Evolutionary conservation across 1,140 invertebrate genomes (phyloP).

Genomic region (Drosophila funebris): DNA sequence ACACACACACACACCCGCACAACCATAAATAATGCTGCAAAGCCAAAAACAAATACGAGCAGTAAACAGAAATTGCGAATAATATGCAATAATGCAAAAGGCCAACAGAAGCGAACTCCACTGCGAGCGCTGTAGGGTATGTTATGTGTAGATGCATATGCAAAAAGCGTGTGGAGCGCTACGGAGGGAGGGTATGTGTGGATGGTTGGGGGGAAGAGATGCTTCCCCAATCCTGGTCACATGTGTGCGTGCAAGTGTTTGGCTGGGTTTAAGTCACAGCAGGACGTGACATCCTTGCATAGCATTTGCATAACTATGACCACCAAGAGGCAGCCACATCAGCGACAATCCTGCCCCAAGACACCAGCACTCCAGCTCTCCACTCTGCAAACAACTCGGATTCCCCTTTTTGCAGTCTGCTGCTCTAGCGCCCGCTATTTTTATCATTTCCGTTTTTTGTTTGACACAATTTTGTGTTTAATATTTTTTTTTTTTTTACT

Average conservation of each 20-base stretch:
- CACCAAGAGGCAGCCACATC: constrained; percentile 48
- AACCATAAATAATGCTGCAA: constrained; percentile 74
- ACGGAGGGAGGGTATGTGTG: neutral
- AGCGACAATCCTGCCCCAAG: constrained; percentile 38
- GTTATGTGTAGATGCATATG: neutral
- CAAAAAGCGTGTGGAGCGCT: neutral
- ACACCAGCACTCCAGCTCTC: neutral
- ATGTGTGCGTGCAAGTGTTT: constrained; percentile 53
- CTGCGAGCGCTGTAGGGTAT: neutral
- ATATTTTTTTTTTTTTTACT: neutral
- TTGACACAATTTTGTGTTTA: constrained; percentile 34
- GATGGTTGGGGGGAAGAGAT: too few species aligned
- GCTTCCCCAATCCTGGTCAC: constrained; percentile 18
- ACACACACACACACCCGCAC: constrained; percentile 9
- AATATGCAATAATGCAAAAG: constrained; percentile 81
- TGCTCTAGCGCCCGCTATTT: constrained; percentile 63
- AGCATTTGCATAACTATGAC: constrained; percentile 82
- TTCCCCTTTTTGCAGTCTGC: constrained; percentile 23
- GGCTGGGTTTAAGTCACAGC: constrained; percentile 76
- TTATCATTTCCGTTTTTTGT: constrained; percentile 62
- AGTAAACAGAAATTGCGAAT: constrained; percentile 78
- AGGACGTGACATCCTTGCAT: constrained; percentile 81
- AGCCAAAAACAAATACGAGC: constrained; percentile 74
- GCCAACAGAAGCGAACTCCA: constrained; percentile 51
- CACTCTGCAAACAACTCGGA: too few species aligned